Conservation (phyloP, 2,797 vertebrate species). For the Lerista edwardsae region DNA sequence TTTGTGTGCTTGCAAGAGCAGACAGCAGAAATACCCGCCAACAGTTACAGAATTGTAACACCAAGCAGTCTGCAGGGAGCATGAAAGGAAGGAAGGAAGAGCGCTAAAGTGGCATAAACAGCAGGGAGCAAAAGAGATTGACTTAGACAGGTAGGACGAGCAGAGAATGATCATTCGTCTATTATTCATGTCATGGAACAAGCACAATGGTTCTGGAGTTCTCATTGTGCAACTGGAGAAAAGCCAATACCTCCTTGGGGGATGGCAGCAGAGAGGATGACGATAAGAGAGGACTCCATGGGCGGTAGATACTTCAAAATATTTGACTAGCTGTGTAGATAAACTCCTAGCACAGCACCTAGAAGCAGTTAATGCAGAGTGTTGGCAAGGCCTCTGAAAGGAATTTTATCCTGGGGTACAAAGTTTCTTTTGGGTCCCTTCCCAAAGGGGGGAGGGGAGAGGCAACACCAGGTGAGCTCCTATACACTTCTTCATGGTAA, state of each 20-base stretch:
- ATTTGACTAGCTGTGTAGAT: neutral
- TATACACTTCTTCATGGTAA: too few species aligned
- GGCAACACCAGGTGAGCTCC: too few species aligned
- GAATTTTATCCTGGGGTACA: too few species aligned
- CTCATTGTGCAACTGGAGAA: neutral
- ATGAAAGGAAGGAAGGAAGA: neutral
- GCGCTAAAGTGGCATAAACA: neutral
- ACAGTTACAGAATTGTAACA: conserved; percentile 21
- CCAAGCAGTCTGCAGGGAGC: neutral
- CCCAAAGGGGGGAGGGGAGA: too few species aligned
- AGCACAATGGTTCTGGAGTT: neutral
- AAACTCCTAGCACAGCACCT: neutral
- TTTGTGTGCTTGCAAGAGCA: conserved; percentile 23
- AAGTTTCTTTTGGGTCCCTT: too few species aligned
- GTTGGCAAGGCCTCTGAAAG: too few species aligned
- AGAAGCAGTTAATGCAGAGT: too few species aligned
- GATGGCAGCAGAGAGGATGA: neutral
- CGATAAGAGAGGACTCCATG: neutral
- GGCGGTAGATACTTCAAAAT: neutral
- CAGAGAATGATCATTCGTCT: neutral
- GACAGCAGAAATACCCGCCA: neutral
- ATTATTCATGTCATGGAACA: neutral
- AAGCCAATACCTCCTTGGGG: neutral
- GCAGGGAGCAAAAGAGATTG: neutral
- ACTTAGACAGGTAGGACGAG: neutral